Evolutionary conservation across 2,888 invertebrate species (phyloP), one percentile per base, ranked within the genome.

Genomic region (Peribatodes rhomboidaria): DNA sequence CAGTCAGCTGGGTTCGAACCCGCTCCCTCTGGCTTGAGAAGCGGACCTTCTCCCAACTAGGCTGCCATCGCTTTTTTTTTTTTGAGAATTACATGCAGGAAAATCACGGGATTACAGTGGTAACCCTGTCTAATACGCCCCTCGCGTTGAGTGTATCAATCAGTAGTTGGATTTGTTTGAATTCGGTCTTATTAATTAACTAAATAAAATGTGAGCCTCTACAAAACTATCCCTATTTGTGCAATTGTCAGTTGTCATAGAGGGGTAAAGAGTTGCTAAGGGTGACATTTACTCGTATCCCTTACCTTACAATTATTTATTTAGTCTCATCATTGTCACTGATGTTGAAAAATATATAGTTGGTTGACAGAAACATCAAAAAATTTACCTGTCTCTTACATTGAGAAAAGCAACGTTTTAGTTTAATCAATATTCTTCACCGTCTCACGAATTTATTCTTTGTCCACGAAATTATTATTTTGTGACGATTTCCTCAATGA

Each of bases 101-200:
- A 27, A 27, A 27, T 27, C 6, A 16, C 20, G 27, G 14, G 13
- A 27, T 13, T 14, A 16, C 14, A 59, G 44, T 75, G 80, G 0
- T 87, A 92, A 78, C 92, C 92, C 92, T 92, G 53, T 27, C 42
- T 39, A 79, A 39, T 50, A 54, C 77, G 56, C 75, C 82, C 82
- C 80, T 73, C 72, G 68, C 85, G 81, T 81, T 79, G 88, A 89
- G 88, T 87, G 90, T 90, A 91, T 92, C 92, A 92, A 89, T 91
- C 88, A 86, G 59, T 88, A 82, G 85, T 84, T 77, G 82, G 86
- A 88, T 87, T 88, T 91, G 87, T 92, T 92, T 92, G 92, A 90
- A 82, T 88, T 89, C 83, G 92, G 89, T 88, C 83, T 88, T 91
- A 91, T 92, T 93, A 92, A 92, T 92, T 91, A 92, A 89, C 88